These are phyloP conservation scores for Malurus splendens DNA, from an alignment of 2,797 vertebrate genomes.

Conservation along the genomic window DNA sequence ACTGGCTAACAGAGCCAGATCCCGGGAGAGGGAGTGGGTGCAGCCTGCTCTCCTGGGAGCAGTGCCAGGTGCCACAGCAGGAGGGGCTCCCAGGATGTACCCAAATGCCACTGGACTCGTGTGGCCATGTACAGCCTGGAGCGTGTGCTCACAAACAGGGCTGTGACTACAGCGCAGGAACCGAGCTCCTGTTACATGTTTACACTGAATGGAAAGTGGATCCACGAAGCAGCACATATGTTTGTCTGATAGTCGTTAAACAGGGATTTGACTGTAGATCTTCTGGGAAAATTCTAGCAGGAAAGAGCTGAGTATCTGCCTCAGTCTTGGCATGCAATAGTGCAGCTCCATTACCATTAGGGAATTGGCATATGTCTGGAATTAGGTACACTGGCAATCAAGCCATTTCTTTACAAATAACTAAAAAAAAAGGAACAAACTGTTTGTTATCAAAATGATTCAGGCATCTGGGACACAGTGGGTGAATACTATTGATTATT, in stretches of 20 bases:
- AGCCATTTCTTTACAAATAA: slow-evolving; percentile 48
- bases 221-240: slow-evolving; percentile 1
- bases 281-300: slow-evolving; percentile 41
- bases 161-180: fast-evolving
- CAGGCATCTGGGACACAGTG: slow-evolving; percentile 40
- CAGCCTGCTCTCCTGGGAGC: not conserved
- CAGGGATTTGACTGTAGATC: slow-evolving; percentile 36
- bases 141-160: fast-evolving
- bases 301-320: slow-evolving; percentile 18
- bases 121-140: fast-evolving
- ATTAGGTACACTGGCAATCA: slow-evolving; percentile 53
- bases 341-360: slow-evolving; percentile 25
- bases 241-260: slow-evolving; percentile 20
- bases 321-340: slow-evolving; percentile 30
- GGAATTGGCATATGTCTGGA: slow-evolving; percentile 53
- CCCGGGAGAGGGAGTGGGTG: not conserved
- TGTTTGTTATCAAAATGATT: slow-evolving; percentile 57
- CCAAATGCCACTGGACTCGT: fast-evolving
- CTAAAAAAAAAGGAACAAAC: slow-evolving; percentile 27
- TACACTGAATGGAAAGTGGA: not conserved
- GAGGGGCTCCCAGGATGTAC: not conserved
- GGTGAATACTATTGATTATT: slow-evolving; percentile 44
- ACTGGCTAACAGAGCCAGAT: not conserved
- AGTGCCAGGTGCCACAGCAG: not conserved
- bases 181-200: not conserved